Evolutionary conservation across 2,113 vertebrate species (phyloP).

Genomic region (Poicephalus gulielmi): DNA sequence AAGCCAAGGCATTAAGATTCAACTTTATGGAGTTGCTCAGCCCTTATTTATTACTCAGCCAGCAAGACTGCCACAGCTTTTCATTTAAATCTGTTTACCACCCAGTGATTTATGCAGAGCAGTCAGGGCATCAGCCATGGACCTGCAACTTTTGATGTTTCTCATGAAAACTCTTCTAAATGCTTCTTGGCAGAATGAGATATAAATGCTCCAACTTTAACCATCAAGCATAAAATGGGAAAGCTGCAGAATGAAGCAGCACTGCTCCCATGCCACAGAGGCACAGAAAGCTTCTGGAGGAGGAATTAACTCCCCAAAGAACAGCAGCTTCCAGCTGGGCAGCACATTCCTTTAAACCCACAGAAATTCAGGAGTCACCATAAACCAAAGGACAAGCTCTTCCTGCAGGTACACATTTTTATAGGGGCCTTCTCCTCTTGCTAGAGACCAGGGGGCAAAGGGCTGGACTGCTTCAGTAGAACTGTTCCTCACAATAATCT

Average conservation of each 20-base stretch:
- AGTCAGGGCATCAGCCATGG: background rate
- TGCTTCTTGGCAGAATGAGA: background rate
- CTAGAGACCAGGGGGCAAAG: background rate
- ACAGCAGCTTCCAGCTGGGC: background rate
- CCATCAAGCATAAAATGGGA: background rate
- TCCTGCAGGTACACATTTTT: background rate
- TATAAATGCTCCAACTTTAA: background rate
- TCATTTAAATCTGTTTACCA: constrained; percentile 19
- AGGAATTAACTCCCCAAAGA: background rate
- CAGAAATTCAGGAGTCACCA: background rate
- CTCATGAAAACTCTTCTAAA: background rate
- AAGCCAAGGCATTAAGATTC: constrained; percentile 42
- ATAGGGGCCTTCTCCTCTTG: background rate
- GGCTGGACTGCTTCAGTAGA: background rate
- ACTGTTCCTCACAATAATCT: background rate
- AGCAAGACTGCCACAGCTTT: background rate
- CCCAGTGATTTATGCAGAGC: background rate
- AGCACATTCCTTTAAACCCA: background rate
- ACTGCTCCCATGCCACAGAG: background rate
- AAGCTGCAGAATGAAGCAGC: background rate
- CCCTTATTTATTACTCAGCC: constrained; percentile 14
- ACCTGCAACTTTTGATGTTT: background rate
- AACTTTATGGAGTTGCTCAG: constrained; percentile 2
- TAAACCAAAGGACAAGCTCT: background rate
- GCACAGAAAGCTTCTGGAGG: background rate